These are phyloP conservation scores for Paracanthobrama guichenoti DNA, from an alignment of 2,113 vertebrate species.

Conservation along the genomic window DNA sequence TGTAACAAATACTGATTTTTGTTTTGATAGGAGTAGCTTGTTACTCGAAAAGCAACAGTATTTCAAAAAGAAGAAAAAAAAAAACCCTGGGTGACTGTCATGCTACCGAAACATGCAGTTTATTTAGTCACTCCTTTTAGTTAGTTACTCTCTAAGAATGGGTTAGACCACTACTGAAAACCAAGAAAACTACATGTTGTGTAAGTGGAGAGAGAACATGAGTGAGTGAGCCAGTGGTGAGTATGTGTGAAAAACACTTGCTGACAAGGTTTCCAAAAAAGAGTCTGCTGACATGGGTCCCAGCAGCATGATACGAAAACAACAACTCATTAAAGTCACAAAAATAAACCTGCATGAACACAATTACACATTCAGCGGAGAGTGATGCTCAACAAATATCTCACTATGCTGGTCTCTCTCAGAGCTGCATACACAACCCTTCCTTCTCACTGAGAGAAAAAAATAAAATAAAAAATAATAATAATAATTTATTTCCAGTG, in stretches of 20 bases:
- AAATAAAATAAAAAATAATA: too few relatives aligned
- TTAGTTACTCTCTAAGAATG: background rate
- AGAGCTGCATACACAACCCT: background rate
- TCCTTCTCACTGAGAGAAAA: background rate
- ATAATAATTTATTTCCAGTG: background rate
- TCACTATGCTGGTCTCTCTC: background rate
- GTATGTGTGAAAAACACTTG: conserved; percentile 13
- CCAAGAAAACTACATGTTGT: background rate
- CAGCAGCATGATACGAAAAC: background rate
- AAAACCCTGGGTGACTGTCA: background rate
- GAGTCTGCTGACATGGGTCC: conserved; percentile 22
- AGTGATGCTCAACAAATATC: conserved; percentile 10
- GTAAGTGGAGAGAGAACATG: background rate
- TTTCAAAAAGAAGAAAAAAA: background rate
- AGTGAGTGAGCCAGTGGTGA: background rate
- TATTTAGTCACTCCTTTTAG: background rate
- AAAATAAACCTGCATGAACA: conserved; percentile 23
- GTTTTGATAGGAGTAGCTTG: background rate
- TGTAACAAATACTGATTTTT: background rate
- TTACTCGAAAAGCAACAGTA: background rate
- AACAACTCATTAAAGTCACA: conserved; percentile 40
- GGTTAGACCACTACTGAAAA: background rate
- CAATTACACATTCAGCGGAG: conserved; percentile 24
- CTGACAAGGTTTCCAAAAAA: conserved; percentile 28
- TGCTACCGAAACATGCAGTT: background rate